Percentiles rank a stretch among this genome's conserved stretches.
phyloP scores from a whole-genome alignment of 2,113 vertebrate genomes.

The Psephotus haematonotus region DNA sequence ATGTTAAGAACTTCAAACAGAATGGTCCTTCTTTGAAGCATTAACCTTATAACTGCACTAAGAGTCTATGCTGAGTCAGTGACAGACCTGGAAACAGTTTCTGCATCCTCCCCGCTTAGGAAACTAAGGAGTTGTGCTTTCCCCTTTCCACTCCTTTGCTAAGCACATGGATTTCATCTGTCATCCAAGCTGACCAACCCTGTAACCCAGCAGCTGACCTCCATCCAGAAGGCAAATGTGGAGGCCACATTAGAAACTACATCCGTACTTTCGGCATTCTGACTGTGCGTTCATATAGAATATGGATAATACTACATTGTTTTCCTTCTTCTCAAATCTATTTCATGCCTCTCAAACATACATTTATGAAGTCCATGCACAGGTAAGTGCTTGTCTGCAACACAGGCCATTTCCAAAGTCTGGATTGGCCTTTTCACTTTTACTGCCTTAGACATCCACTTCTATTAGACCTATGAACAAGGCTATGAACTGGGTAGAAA shows the following conservation, averaged over 20 bases:
- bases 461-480: neutral
- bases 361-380: neutral
- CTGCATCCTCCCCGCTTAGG: neutral
- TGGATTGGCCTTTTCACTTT: neutral
- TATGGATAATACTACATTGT: neutral
- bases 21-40: neutral
- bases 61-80: neutral
- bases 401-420: rapidly evolving
- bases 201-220: neutral
- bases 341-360: neutral
- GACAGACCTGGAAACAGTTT: neutral
- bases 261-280: neutral
- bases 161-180: neutral
- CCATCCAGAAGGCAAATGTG: neutral
- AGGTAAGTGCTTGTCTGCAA: neutral
- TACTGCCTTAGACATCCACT: neutral
- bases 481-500: neutral
- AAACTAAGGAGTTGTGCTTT: neutral
- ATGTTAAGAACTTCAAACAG: neutral
- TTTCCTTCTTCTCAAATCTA: neutral
- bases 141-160: neutral
- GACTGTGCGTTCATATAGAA: neutral
- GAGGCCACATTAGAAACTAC: neutral
- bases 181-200: neutral
- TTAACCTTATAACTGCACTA: neutral